Base-by-base conservation (phyloP, 1,140 invertebrate species). In the Protaetia brevitarsis region DNA sequence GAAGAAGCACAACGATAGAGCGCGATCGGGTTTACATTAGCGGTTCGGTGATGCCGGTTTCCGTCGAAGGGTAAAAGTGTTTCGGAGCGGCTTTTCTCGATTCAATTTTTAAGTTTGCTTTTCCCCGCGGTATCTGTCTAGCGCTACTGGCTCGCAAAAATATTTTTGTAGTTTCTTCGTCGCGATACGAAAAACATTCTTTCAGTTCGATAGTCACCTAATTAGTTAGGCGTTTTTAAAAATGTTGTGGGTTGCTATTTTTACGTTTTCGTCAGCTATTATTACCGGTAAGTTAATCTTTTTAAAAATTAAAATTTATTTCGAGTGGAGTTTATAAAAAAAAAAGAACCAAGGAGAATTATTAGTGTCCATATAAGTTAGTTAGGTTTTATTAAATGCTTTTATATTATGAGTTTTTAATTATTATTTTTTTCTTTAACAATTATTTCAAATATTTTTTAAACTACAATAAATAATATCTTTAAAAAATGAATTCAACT, bases 121-220 rank as follows among this genome's bases (percentile, higher is more conserved):
- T 31, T 59, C 57, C 57, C 57, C 57, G n/a, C n/a, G n/a, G n/a
- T n/a, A n/a, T n/a, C n/a, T n/a, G 41, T 51, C 41, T 51, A 19
- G 41, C 19, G 41, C 41, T n/a, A 59, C 57, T 59, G 57, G 57
- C 8, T 31, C 7, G 57, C 26, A 23, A 51, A 51, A 51, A 51
- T 51, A 51, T 51, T 51, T 51, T 51, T 23, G 26, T n/a, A n/a
- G n/a, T n/a, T 23, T 8, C 26, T 51, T 37, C 16, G 34, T 37
- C 16, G 41, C 41, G 41, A n/a, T n/a, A n/a, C n/a, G 10, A 8
- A 3, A 51, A 16, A 51, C 19, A 51, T 19, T 51, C 41, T 21
- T 51, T 51, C 41, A n/a, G n/a, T 51, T 51, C 19, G 3, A 16
- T 51, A 23, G 41, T 51, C n/a, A n/a, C n/a, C n/a, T n/a, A n/a